Evolutionary conservation across 37 sponge, comb jelly and placozoan genomes (phyloP).

Genomic region (Hexactinellida sp.): DNA sequence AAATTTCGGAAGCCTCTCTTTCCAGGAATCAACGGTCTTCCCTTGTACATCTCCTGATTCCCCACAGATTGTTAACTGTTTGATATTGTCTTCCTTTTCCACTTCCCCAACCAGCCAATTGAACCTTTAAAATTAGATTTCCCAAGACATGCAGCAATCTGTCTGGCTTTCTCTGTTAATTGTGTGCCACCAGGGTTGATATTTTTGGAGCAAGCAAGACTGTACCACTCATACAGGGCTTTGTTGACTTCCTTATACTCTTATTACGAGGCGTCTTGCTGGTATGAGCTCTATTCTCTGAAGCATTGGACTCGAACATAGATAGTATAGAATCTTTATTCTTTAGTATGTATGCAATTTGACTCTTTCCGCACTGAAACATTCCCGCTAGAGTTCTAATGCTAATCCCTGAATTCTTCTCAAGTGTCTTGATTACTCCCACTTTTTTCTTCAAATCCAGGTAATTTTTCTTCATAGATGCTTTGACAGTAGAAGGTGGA

Average conservation of each 20-base stretch:
- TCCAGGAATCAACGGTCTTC: slow-evolving; percentile 34
- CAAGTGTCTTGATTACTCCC: background rate
- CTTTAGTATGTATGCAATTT: slow-evolving; percentile 16
- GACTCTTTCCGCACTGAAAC: too few species aligned
- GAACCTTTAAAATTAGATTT: slow-evolving; percentile 23
- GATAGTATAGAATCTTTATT: slow-evolving; percentile 21
- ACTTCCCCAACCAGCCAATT: slow-evolving; percentile 37
- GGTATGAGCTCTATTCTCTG: background rate
- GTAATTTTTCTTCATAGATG: background rate
- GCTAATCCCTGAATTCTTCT: background rate
- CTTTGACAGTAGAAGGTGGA: background rate
- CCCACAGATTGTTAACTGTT: slow-evolving; percentile 39
- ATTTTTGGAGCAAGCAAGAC: slow-evolving; percentile 21
- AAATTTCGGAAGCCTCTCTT: slow-evolving; percentile 42
- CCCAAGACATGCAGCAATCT: slow-evolving; percentile 25
- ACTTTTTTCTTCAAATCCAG: background rate
- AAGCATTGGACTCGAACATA: slow-evolving; percentile 29
- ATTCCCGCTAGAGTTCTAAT: background rate
- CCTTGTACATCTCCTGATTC: slow-evolving; percentile 40
- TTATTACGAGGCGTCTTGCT: slow-evolving; percentile 24
- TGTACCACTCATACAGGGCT: slow-evolving; percentile 32
- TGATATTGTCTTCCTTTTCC: slow-evolving; percentile 44
- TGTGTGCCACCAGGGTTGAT: slow-evolving; percentile 31
- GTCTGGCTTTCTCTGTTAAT: slow-evolving; percentile 25
- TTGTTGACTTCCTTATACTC: slow-evolving; percentile 26